Percentiles rank a stretch among this genome's conserved stretches.
phyloP scores from a whole-genome alignment of 2,888 invertebrate species.

The Euplagia quadripunctaria region DNA sequence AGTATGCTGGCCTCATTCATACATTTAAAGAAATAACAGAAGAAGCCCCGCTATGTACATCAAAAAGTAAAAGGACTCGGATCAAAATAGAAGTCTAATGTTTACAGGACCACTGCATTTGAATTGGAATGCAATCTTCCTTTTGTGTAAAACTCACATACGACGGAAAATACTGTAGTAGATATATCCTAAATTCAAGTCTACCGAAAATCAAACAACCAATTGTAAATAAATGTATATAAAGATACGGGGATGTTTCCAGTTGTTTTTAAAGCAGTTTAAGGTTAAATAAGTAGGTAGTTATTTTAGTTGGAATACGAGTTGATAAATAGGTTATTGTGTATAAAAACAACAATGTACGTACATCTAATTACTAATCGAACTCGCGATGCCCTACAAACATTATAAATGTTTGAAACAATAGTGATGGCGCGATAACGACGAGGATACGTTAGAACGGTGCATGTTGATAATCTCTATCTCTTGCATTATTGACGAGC shows the following conservation, averaged over 20 bases:
- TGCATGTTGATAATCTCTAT: conserved; percentile 84
- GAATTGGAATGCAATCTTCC: no score
- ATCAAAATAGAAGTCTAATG: no score
- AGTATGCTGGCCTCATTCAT: not conserved
- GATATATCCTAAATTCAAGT: no score
- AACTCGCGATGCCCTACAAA: conserved; percentile 72
- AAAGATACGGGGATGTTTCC: no score
- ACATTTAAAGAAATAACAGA: not conserved
- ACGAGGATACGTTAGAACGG: conserved; percentile 73
- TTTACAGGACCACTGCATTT: no score
- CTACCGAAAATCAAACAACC: no score
- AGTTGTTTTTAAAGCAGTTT: no score
- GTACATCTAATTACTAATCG: conserved; percentile 69
- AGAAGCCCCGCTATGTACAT: no score
- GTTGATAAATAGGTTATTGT: conserved; percentile 15
- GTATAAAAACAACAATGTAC: conserved; percentile 49
- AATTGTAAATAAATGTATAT: no score
- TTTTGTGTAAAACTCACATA: no score
- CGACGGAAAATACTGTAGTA: no score
- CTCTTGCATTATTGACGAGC: conserved; percentile 82
- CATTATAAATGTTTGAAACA: conserved; percentile 74
- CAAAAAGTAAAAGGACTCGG: no score
- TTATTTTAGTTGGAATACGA: not conserved
- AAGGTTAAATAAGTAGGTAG: not conserved
- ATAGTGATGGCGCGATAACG: conserved; percentile 80